Evolutionary conservation across 2,888 invertebrate genomes (phyloP), one percentile per base, ranked within the genome.

Genomic region (Dorcus hopei): DNA sequence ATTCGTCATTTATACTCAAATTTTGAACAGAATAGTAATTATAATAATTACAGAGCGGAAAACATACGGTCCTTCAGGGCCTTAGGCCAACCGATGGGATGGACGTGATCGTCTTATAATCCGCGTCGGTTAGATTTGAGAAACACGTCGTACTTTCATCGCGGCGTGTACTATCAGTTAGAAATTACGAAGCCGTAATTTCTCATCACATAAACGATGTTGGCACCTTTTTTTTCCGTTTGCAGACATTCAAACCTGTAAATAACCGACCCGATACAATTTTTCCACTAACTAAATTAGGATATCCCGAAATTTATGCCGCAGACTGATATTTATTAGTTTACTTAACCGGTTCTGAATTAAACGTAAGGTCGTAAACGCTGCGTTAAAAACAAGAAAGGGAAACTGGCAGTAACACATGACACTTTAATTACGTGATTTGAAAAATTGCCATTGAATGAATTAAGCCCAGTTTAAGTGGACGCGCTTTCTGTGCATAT

Each of bases 311-410:
- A 50, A 54, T 51, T 61, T 68, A 65, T 68, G 64, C 61, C 64
- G 62, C 56, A 57, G 58, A 19, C 19, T 58, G 59, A 64, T 63
- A 66, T 67, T 67, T 68, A 67, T 66, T 63, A 64, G 68, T 66
- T 67, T 67, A 65, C 64, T 61, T 63, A 68, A 70, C 70, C 70
- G 69, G 70, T 70, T 70, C 65, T 62, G 63, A 66, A 68, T 70
- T 66, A 68, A 64, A 70, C 62, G 65, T 64, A 63, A 60, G 65
- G 67, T 65, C 61, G 68, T 71, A 71, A 70, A 70, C 67, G 70
- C 67, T 67, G 63, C 69, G 69, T 68, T 70, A 69, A 69, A 68
- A 69, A 65, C 63, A 63, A 64, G 54, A 48, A 45, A 47, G 52
- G 45, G 39, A 43, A 14, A 49, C 45, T 50, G 43, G 48, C 49